Evolutionary conservation across 2,113 vertebrate species (phyloP).

Genomic region (Pelmatolapia mariae): DNA sequence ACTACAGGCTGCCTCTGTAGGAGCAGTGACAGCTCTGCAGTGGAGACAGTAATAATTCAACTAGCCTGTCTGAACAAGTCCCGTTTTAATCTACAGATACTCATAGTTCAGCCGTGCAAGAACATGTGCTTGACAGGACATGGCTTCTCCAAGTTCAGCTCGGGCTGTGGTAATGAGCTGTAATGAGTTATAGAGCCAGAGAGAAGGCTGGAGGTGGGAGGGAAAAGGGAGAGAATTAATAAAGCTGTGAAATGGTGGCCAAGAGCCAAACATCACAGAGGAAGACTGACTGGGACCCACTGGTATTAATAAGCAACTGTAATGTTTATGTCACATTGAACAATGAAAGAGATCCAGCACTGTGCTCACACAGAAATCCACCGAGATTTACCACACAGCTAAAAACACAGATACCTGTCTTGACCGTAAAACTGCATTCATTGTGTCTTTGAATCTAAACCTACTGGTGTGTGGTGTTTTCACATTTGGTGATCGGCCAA

Average conservation of each 20-base stretch:
- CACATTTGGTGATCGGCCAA: background rate
- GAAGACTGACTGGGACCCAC: background rate
- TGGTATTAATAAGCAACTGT: background rate
- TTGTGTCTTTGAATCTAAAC: background rate
- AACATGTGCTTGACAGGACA: background rate
- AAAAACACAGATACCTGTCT: background rate
- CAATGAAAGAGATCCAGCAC: background rate
- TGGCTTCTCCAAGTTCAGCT: background rate
- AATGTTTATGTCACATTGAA: background rate
- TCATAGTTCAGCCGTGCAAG: background rate
- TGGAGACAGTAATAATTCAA: background rate
- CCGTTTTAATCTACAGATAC: background rate
- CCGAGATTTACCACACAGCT: background rate
- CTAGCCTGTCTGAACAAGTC: background rate
- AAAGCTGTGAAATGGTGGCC: background rate
- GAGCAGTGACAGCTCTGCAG: background rate
- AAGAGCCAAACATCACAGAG: slow-evolving; percentile 1
- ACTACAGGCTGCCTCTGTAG: background rate
- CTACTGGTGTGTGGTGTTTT: background rate
- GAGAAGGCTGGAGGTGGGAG: background rate
- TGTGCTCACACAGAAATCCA: background rate
- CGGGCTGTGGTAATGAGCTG: slow-evolving; percentile 2
- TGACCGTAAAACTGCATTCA: background rate
- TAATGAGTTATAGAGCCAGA: slow-evolving; percentile 12
- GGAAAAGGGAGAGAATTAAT: background rate